phyloP scores from a whole-genome alignment of 2,113 vertebrate genomes.

The Perca fluviatilis region DNA sequence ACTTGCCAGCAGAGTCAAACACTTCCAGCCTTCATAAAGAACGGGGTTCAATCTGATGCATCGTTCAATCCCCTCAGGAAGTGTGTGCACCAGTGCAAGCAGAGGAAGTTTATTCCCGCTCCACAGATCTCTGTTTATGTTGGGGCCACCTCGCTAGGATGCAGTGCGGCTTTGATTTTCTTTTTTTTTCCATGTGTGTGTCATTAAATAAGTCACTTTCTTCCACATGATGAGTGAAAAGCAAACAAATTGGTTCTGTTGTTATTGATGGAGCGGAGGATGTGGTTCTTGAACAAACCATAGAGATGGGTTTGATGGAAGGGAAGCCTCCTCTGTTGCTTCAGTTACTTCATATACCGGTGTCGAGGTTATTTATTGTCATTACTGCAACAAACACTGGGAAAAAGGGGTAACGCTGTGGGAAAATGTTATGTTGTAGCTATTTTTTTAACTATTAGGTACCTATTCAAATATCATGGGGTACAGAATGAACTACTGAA shows the following conservation, averaged over 20 bases:
- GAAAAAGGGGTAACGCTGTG: neutral
- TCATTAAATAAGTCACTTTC: constrained; percentile 73
- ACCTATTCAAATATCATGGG: neutral
- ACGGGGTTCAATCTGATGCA: constrained; percentile 44
- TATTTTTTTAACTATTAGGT: neutral
- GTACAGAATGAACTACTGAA: neutral
- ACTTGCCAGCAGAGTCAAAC: constrained; percentile 38
- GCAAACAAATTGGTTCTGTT: constrained; percentile 70
- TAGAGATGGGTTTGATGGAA: constrained; percentile 21
- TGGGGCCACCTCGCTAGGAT: constrained; percentile 65
- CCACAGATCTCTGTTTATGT: constrained; percentile 78
- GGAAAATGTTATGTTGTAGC: neutral
- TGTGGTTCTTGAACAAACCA: constrained; percentile 54
- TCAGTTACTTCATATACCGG: neutral
- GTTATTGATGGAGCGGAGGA: constrained; percentile 58
- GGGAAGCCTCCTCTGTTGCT: constrained; percentile 24
- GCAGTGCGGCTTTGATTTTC: constrained; percentile 42
- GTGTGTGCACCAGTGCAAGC: constrained; percentile 73
- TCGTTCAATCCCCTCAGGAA: constrained; percentile 75
- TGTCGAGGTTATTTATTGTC: constrained; percentile 2
- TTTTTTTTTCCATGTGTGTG: constrained; percentile 29
- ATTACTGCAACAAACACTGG: constrained; percentile 15
- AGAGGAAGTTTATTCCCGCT: constrained; percentile 78
- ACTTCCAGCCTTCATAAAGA: constrained; percentile 38
- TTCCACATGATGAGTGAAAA: constrained; percentile 73